A percentile compares a stretch with the other conserved stretches of the same genome.
Evolutionary conservation across 2,113 vertebrate genomes (phyloP).

Genomic region (Heterotis niloticus): DNA sequence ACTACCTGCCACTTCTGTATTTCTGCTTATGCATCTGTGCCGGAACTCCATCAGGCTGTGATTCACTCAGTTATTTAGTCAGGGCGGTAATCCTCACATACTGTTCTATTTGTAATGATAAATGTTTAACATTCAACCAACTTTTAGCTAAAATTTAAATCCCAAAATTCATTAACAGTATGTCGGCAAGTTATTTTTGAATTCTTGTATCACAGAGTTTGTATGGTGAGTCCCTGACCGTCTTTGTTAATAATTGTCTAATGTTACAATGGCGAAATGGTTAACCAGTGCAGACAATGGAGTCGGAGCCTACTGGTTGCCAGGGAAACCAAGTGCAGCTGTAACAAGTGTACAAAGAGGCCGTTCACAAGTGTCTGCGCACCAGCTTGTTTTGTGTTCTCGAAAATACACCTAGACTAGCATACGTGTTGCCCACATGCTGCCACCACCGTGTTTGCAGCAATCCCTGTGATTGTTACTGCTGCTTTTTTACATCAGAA

Average conservation of each 20-base stretch:
- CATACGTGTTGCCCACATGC: neutral
- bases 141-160: no score
- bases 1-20: no score
- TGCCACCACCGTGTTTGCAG: neutral
- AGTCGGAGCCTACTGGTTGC: conserved; percentile 15
- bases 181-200: neutral
- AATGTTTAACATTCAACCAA: no score
- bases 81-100: neutral
- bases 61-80: neutral
- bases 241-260: neutral
- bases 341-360: neutral
- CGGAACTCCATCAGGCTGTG: neutral
- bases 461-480: neutral
- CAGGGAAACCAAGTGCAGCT: conserved; percentile 1
- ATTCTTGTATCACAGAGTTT: no score
- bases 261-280: no score
- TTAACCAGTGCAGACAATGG: neutral
- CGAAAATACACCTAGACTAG: neutral
- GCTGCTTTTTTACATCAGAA: no score
- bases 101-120: conserved; percentile 11
- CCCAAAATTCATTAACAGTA: no score
- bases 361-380: neutral
- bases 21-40: no score
- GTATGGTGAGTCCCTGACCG: neutral
- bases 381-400: neutral